These are phyloP conservation scores for Seriola quinqueradiata DNA, from an alignment of 2,113 vertebrate species.

Conservation along the genomic window DNA sequence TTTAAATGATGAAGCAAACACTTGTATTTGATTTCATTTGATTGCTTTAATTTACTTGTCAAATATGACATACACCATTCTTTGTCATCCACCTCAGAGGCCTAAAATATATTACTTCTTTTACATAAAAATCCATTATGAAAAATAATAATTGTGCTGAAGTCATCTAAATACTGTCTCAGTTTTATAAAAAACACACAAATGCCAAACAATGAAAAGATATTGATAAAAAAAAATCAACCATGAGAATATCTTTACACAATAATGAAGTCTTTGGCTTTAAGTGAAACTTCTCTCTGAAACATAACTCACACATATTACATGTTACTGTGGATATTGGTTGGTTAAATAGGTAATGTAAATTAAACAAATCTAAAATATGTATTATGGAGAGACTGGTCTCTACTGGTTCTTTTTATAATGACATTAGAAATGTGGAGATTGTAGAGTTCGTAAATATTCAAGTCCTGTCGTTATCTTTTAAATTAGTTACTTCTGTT, in stretches of 20 bases:
- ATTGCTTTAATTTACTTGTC: slow-evolving; percentile 48
- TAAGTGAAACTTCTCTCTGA: slow-evolving; percentile 13
- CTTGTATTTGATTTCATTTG: slow-evolving; percentile 27
- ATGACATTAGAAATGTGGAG: background rate
- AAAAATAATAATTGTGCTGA: slow-evolving; percentile 64
- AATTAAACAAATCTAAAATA: background rate
- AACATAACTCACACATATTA: background rate
- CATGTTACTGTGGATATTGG: slow-evolving; percentile 1
- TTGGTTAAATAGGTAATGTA: slow-evolving; percentile 10
- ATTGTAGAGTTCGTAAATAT: background rate
- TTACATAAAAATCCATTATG: slow-evolving; percentile 69
- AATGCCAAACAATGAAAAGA: slow-evolving; percentile 41
- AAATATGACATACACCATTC: slow-evolving; percentile 42
- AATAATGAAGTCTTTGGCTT: slow-evolving; percentile 65
- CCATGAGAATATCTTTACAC: slow-evolving; percentile 31
- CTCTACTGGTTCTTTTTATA: slow-evolving; percentile 9
- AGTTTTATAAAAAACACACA: slow-evolving; percentile 60
- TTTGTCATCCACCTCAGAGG: slow-evolving; percentile 40
- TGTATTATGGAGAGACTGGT: slow-evolving; percentile 22
- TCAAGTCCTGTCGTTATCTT: background rate
- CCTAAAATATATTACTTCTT: slow-evolving; percentile 82
- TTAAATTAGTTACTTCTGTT: background rate
- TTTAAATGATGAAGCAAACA: slow-evolving; percentile 28
- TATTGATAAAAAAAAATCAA: slow-evolving; percentile 14
- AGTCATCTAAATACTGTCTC: slow-evolving; percentile 54